These are phyloP conservation scores for Caenorhabditis zanzibari DNA, from an alignment of 2,888 invertebrate genomes.

Conservation along the genomic window DNA sequence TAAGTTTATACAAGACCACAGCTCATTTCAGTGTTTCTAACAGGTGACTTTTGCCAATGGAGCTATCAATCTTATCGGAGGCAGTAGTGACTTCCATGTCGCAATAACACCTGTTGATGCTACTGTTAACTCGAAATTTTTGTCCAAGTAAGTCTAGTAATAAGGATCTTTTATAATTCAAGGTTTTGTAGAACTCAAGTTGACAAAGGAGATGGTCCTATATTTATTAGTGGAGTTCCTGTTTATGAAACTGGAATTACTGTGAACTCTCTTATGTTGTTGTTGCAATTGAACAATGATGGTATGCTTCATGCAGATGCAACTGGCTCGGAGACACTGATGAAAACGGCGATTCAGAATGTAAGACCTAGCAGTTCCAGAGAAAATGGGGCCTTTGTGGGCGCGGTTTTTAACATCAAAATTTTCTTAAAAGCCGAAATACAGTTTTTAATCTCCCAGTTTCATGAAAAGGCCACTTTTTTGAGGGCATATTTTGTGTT, in stretches of 20 bases:
- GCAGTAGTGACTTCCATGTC: slow-evolving; percentile 12
- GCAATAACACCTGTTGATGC: slow-evolving; percentile 14
- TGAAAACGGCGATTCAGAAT: slow-evolving; percentile 59
- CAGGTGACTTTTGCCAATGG: slow-evolving; percentile 14
- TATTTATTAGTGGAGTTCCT: slow-evolving; percentile 56
- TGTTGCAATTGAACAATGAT: slow-evolving; percentile 57
- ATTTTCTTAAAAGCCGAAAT: too few species aligned
- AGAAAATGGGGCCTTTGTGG: too few species aligned
- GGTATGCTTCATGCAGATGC: slow-evolving; percentile 62
- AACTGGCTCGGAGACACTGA: slow-evolving; percentile 50
- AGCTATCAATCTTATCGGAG: background rate
- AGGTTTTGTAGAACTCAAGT: slow-evolving; percentile 53
- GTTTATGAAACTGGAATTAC: slow-evolving; percentile 55
- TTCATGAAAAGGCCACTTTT: too few species aligned
- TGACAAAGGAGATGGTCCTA: slow-evolving; percentile 64
- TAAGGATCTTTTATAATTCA: too few species aligned
- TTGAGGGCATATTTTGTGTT: too few species aligned
- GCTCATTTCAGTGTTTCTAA: background rate
- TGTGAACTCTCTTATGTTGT: slow-evolving; percentile 23
- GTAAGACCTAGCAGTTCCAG: too few species aligned
- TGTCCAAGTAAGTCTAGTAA: slow-evolving; percentile 19
- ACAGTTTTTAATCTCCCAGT: too few species aligned
- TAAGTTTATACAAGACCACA: background rate
- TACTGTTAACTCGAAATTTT: slow-evolving; percentile 7
- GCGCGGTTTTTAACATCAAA: too few species aligned